Percentiles rank a stretch among this genome's conserved stretches.
Conservation (phyloP, 2,888 invertebrate genomes). For the Dryomyza anilis region DNA sequence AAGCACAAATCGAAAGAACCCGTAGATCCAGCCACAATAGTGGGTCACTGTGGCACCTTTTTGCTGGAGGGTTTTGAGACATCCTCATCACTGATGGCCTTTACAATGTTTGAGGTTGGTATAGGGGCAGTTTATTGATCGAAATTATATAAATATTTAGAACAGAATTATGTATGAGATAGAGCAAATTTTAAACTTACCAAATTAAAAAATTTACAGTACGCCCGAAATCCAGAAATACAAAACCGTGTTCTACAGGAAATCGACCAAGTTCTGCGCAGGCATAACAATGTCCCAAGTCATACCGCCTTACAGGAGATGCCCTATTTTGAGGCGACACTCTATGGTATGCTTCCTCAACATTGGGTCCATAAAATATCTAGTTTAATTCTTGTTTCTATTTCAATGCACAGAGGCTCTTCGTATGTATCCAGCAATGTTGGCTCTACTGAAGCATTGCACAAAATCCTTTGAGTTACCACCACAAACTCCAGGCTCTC, state of each 20-base stretch:
- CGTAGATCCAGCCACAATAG: constrained; percentile 34
- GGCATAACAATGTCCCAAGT: constrained; percentile 35
- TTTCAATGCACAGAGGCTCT: constrained; percentile 41
- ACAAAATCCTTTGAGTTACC: constrained; percentile 43
- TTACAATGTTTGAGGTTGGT: constrained; percentile 45
- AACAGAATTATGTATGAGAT: too few species aligned
- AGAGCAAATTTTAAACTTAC: too few species aligned
- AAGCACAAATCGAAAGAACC: constrained; percentile 38
- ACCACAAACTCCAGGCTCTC: constrained; percentile 31
- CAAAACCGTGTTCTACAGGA: constrained; percentile 43
- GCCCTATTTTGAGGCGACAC: constrained; percentile 44
- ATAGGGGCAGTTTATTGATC: neutral
- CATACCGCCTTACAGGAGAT: constrained; percentile 42
- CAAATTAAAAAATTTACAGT: too few species aligned
- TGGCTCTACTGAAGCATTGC: constrained; percentile 48
- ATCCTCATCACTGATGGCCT: constrained; percentile 48
- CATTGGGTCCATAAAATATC: too few species aligned
- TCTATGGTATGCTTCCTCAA: constrained; percentile 37
- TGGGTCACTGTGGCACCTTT: constrained; percentile 48
- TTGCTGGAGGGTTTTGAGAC: constrained; percentile 52
- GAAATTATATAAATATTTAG: neutral
- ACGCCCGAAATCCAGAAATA: constrained; percentile 35
- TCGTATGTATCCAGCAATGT: constrained; percentile 49
- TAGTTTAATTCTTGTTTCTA: too few species aligned
- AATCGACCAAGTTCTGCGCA: constrained; percentile 40